phyloP scores from a whole-genome alignment of 23 tunicate genomes.

The Ciona savignyi region DNA sequence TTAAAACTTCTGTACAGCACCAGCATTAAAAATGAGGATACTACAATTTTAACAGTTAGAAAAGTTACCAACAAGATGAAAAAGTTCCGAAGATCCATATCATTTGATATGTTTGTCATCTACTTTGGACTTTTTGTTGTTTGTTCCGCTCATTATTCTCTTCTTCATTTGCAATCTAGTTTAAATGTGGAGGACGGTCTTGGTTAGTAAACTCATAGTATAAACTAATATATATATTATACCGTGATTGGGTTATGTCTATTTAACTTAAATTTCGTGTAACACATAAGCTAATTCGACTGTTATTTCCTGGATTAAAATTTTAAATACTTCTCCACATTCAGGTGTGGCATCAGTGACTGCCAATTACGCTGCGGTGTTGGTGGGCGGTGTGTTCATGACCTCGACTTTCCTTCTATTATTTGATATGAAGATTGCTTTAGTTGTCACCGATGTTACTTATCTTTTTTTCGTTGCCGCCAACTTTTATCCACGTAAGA shows the following conservation, averaged over 20 bases:
- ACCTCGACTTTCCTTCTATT: not conserved
- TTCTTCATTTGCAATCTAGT: not conserved
- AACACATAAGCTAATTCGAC: too few species aligned
- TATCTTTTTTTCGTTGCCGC: conserved; percentile 8
- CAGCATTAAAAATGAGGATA: too few species aligned
- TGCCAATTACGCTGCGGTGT: not conserved
- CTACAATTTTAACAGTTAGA: too few species aligned
- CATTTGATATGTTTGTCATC: not conserved
- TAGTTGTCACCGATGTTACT: conserved; percentile 3
- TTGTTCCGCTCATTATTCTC: not conserved
- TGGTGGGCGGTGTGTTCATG: not conserved
- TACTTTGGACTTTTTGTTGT: not conserved
- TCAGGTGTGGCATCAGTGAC: not conserved
- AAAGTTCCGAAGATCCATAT: too few species aligned
- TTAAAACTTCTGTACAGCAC: too few species aligned
- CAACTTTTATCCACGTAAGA: conserved; percentile 11
- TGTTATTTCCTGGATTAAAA: too few species aligned
- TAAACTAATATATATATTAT: too few species aligned
- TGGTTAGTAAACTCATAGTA: too few species aligned
- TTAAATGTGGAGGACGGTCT: not conserved
- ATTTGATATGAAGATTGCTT: not conserved
- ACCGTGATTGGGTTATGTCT: too few species aligned
- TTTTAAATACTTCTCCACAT: too few species aligned
- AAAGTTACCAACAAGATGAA: too few species aligned
- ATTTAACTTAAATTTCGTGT: too few species aligned